These are phyloP conservation scores for Leucoraja ocellata DNA, from an alignment of 2,797 vertebrate genomes.

Conservation along the genomic window DNA sequence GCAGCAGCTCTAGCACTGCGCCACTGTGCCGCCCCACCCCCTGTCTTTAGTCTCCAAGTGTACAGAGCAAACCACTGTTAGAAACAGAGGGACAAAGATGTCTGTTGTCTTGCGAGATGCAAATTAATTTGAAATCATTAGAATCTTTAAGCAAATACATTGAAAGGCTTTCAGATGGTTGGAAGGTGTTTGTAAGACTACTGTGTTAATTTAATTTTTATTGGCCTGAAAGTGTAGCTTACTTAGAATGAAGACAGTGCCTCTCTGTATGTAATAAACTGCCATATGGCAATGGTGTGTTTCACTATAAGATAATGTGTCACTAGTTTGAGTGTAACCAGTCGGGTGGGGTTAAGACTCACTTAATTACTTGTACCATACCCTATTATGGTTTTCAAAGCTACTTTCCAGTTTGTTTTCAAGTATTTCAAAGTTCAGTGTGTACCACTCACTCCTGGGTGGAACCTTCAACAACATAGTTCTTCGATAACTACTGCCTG, in stretches of 20 bases:
- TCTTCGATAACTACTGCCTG: not conserved
- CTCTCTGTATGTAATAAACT: conserved; percentile 30
- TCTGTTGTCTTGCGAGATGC: not conserved
- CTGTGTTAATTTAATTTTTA: conserved; percentile 33
- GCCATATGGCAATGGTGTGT: conserved; percentile 28
- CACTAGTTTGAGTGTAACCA: conserved; percentile 30
- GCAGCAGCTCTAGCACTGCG: no score
- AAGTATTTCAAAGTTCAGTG: conserved; percentile 18
- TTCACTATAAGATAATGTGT: conserved; percentile 32
- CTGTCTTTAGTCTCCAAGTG: not conserved
- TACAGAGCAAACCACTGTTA: not conserved
- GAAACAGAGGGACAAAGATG: not conserved
- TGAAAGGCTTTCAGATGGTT: conserved; percentile 11
- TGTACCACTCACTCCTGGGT: not conserved
- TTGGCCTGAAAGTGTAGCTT: conserved; percentile 19
- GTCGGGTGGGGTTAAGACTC: conserved; percentile 25
- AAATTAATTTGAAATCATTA: conserved; percentile 33
- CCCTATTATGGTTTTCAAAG: conserved; percentile 25
- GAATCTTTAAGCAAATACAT: conserved; percentile 26
- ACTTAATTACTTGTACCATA: conserved; percentile 25
- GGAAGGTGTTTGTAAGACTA: conserved; percentile 17
- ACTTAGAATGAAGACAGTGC: conserved; percentile 1
- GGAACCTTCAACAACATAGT: not conserved
- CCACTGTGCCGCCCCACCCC: no score
- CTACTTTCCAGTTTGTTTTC: conserved; percentile 1